Percentiles rank a stretch among this genome's conserved stretches.
Evolutionary conservation across 2,113 vertebrate species (phyloP).

Genomic region (Isichthys henryi): DNA sequence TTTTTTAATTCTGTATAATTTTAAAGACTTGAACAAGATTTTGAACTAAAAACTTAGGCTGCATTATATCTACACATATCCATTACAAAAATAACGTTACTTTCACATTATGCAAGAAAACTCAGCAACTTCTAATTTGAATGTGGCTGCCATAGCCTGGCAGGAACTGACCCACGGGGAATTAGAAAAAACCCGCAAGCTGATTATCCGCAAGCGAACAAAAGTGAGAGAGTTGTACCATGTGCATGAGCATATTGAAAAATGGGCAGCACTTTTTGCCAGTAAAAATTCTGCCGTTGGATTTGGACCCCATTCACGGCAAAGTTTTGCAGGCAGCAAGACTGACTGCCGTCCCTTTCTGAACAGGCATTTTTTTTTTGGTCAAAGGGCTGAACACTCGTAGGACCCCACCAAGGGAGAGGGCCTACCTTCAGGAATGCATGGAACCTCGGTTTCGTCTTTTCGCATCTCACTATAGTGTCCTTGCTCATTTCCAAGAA

Average conservation of each 20-base stretch:
- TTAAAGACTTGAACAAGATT: not conserved
- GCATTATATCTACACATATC: not conserved
- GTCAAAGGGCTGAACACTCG: not conserved
- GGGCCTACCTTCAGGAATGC: constrained; percentile 86
- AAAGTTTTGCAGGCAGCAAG: not conserved
- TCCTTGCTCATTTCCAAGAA: constrained; percentile 99
- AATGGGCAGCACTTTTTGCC: not conserved
- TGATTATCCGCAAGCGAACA: not conserved
- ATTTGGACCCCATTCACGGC: not conserved
- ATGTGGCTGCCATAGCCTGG: not conserved
- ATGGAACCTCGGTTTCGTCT: constrained; percentile 94
- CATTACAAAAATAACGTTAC: not conserved
- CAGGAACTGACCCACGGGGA: not conserved
- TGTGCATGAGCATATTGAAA: not conserved
- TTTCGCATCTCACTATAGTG: constrained; percentile 88
- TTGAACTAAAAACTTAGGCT: not conserved
- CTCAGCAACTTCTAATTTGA: not conserved
- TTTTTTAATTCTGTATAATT: no score
- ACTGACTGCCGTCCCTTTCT: not conserved
- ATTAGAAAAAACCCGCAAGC: not conserved
- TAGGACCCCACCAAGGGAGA: not conserved
- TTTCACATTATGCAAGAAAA: not conserved
- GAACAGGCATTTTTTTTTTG: not conserved
- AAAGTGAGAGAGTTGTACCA: not conserved
- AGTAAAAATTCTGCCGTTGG: not conserved